A percentile compares a stretch with the other conserved stretches of the same genome.
Conservation (phyloP, 2,888 invertebrate genomes). For the Lingula anatina region DNA sequence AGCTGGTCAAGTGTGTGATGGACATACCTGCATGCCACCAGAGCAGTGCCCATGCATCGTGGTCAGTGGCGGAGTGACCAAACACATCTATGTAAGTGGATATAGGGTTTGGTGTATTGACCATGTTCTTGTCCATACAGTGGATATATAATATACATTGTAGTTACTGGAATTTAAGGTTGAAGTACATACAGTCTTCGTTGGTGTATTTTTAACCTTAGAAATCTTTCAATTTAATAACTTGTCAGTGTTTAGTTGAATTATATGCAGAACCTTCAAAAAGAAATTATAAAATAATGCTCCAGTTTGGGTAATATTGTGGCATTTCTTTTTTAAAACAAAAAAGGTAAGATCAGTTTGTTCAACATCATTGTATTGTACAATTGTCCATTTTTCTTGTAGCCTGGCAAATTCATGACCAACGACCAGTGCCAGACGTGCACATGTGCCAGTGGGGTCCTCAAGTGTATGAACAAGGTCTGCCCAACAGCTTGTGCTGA, state of each 20-base stretch:
- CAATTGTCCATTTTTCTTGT: no score
- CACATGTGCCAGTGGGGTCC: slow-evolving; percentile 66
- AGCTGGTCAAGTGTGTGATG: slow-evolving; percentile 66
- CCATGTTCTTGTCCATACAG: no score
- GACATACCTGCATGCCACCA: slow-evolving; percentile 65
- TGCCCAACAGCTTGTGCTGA: slow-evolving; percentile 63
- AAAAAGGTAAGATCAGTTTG: no score
- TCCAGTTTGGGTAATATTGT: neutral
- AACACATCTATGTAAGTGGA: no score
- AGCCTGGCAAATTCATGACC: slow-evolving; percentile 53
- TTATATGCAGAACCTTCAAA: neutral
- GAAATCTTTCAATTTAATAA: no score
- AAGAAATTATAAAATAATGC: neutral
- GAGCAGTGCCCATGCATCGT: slow-evolving; percentile 70
- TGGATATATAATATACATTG: no score
- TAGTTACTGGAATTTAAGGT: slow-evolving; percentile 21
- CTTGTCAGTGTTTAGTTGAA: no score
- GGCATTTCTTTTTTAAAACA: slow-evolving; percentile 36
- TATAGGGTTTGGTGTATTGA: no score
- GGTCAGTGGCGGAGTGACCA: no score
- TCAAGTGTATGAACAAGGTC: slow-evolving; percentile 64
- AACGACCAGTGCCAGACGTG: slow-evolving; percentile 74
- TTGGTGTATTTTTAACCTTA: no score
- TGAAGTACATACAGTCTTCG: neutral
- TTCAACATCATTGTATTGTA: no score